phyloP scores from a whole-genome alignment of 2,888 invertebrate species.

The Drosophila birchii region DNA sequence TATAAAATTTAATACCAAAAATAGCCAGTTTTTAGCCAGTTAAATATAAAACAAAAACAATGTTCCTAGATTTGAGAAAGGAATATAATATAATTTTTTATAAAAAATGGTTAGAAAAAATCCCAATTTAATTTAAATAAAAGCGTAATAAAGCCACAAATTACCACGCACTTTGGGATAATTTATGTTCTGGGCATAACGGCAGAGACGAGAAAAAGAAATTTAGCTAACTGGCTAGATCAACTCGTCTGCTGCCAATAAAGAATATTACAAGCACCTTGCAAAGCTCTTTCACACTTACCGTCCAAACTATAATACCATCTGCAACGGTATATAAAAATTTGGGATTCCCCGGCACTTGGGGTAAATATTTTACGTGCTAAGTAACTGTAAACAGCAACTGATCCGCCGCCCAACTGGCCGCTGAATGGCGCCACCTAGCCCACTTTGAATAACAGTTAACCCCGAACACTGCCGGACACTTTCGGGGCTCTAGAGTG shows the following conservation, averaged over 20 bases:
- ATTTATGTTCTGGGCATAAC: too few species aligned
- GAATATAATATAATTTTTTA: too few species aligned
- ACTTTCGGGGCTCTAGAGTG: slow-evolving; percentile 68
- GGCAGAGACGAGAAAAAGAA: too few species aligned
- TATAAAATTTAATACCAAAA: too few species aligned
- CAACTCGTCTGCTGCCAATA: background rate
- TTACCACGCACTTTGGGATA: too few species aligned
- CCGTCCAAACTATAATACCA: too few species aligned
- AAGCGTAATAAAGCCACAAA: too few species aligned
- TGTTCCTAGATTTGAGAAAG: too few species aligned
- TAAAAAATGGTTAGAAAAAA: too few species aligned
- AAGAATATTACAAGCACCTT: background rate
- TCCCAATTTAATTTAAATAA: too few species aligned
- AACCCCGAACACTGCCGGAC: slow-evolving; percentile 41
- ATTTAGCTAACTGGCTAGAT: background rate
- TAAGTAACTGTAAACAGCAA: slow-evolving; percentile 74
- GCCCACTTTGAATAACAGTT: slow-evolving; percentile 53
- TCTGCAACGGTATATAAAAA: background rate
- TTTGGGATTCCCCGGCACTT: slow-evolving; percentile 5
- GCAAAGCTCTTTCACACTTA: background rate
- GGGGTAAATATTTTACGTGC: slow-evolving; percentile 69
- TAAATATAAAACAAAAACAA: too few species aligned
- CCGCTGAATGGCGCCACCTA: slow-evolving; percentile 27
- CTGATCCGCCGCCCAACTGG: slow-evolving; percentile 32
- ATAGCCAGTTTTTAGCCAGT: too few species aligned